Conservation (phyloP, 2,113 vertebrate genomes). For the Leucopternis melanops region DNA sequence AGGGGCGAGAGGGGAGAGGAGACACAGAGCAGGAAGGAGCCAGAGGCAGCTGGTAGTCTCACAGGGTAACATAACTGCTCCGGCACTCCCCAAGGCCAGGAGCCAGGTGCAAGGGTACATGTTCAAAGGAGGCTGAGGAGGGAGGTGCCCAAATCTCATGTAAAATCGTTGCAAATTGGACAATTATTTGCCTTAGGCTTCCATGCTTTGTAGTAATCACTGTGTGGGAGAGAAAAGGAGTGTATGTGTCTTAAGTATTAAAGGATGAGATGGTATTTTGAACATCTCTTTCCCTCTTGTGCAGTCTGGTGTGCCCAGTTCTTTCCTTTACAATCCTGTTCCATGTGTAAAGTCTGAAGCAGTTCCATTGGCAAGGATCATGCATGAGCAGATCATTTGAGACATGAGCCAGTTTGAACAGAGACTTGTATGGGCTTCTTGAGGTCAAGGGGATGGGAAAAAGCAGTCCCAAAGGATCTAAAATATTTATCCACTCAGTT, state of each 20-base stretch:
- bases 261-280: not conserved
- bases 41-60: not conserved
- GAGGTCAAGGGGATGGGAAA: not conserved
- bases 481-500: not conserved
- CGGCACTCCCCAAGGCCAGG: not conserved
- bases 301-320: not conserved
- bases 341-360: not conserved
- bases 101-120: not conserved
- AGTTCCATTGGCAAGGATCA: not conserved
- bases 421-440: not conserved
- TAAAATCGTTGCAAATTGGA: not conserved
- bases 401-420: not conserved
- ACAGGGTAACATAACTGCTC: not conserved
- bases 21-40: not conserved
- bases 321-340: not conserved
- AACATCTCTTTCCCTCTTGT: not conserved
- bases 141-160: not conserved
- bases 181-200: not conserved
- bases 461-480: not conserved
- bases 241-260: accelerated
- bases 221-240: not conserved
- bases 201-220: not conserved
- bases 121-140: not conserved
- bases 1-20: not conserved
- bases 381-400: accelerated